Evolutionary conservation across 2,113 vertebrate species (phyloP).

Genomic region (Steatornis caripensis): DNA sequence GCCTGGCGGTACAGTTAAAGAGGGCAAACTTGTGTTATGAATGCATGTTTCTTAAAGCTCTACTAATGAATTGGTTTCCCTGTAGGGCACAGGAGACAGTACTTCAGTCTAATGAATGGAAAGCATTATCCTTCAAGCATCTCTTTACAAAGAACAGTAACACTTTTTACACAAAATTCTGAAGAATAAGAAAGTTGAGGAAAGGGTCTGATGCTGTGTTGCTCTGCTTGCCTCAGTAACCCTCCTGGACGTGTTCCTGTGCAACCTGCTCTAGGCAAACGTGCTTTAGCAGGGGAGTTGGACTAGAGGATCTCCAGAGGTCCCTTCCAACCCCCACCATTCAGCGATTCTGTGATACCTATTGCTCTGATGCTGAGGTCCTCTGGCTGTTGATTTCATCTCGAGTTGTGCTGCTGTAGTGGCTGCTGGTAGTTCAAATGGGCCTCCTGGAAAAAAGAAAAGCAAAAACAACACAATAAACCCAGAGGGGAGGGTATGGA

Average conservation of each 20-base stretch:
- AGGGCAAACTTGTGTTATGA: conserved; percentile 38
- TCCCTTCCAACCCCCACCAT: no score
- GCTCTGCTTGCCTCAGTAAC: neutral
- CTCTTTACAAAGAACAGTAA: conserved; percentile 6
- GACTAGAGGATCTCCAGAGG: no score
- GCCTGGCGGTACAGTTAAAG: conserved; percentile 53
- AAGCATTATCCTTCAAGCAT: neutral
- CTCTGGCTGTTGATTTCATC: neutral
- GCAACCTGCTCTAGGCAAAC: no score
- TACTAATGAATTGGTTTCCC: conserved; percentile 63
- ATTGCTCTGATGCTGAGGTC: neutral
- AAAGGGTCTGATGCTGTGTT: neutral
- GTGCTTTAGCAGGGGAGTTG: no score
- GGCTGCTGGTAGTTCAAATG: neutral
- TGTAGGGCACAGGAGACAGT: conserved; percentile 7
- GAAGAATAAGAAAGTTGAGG: neutral
- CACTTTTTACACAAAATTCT: neutral
- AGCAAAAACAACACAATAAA: neutral
- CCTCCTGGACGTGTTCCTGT: no score
- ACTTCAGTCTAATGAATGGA: conserved; percentile 12
- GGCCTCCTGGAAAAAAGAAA: neutral
- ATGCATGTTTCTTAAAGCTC: conserved; percentile 41
- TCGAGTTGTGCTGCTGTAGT: neutral
- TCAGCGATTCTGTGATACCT: no score
- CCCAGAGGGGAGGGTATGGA: neutral